Percentiles rank a stretch among this genome's conserved stretches.
Evolutionary conservation across 2,888 invertebrate genomes (phyloP).

Genomic region (Magallana nippona): DNA sequence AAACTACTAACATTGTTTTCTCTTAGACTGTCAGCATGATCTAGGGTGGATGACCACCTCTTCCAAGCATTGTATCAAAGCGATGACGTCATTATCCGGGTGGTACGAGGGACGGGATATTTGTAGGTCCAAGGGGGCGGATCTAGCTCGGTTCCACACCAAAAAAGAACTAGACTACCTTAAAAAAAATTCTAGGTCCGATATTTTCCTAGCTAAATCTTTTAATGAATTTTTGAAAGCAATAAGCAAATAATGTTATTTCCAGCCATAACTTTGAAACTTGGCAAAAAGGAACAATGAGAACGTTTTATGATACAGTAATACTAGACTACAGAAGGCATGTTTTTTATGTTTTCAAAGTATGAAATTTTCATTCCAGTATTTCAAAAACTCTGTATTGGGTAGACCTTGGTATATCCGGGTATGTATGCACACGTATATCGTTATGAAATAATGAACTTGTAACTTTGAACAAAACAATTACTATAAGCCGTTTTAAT

Average conservation of each 20-base stretch:
- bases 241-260: too few relatives aligned
- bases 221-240: too few relatives aligned
- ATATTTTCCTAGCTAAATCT: too few relatives aligned
- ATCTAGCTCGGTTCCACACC: constrained; percentile 16
- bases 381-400: neutral
- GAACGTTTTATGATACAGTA: too few relatives aligned
- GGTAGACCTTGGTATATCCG: neutral
- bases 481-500: too few relatives aligned
- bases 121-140: neutral
- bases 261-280: too few relatives aligned
- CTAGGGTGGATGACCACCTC: neutral
- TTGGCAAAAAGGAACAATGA: too few relatives aligned
- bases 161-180: neutral
- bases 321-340: too few relatives aligned
- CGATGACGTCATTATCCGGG: neutral
- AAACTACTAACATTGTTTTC: too few relatives aligned
- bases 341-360: neutral
- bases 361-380: neutral
- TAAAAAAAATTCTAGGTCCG: neutral
- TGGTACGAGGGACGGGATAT: neutral
- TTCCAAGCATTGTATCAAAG: constrained; percentile 16
- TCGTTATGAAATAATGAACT: too few relatives aligned
- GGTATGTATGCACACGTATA: neutral
- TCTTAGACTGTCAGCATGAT: neutral
- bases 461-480: too few relatives aligned